Base-by-base conservation (phyloP, 2,888 invertebrate species). In the Idaea aversata region DNA sequence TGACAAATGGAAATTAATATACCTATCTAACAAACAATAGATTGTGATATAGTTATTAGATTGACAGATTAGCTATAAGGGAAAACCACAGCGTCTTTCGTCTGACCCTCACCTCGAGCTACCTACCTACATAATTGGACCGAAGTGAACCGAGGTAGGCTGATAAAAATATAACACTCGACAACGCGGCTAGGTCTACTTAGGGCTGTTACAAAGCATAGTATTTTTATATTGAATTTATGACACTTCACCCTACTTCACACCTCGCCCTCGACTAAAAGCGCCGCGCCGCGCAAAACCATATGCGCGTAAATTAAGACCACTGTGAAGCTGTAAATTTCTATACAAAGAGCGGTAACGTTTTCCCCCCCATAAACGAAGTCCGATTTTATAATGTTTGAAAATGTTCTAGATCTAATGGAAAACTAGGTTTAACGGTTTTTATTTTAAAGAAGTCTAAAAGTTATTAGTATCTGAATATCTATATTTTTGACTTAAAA, bases 41-140 rank as follows among this genome's bases (percentile, higher is more conserved):
- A 47, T 5, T 36, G 36, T 36, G n/a, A n/a, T 36, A 36, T 36
- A 3, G 36, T 47, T 0, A 47, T 47, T 47, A 13, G 62, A 67
- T 65, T 57, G 63, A 57, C 67, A 67, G 64, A 64, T 61, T 63
- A 59, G 63, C 66, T 13, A 65, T 59, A 47, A 63, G 65, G 67
- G 67, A 57, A 69, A 72, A 69, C 62, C 64, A 65, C 66, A 63
- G 60, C 64, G 66, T 63, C 63, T 61, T 62, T 61, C 58, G 66
- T 67, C 62, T 59, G 63, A 59, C 34, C 57, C 7, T 47, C 35
- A 34, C 25, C 25, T 15, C 7, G n/a, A 25, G 13, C 10, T 47
- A 47, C 47, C 47, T 47, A 47, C 47, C 5, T 7, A 36, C 36
- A 47, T 47, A 47, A 47, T 47, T 10, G 7, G 47, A 13, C 47